These are phyloP conservation scores for Drymodes brunneopygia DNA, from an alignment of 2,113 vertebrate species.

Conservation along the genomic window DNA sequence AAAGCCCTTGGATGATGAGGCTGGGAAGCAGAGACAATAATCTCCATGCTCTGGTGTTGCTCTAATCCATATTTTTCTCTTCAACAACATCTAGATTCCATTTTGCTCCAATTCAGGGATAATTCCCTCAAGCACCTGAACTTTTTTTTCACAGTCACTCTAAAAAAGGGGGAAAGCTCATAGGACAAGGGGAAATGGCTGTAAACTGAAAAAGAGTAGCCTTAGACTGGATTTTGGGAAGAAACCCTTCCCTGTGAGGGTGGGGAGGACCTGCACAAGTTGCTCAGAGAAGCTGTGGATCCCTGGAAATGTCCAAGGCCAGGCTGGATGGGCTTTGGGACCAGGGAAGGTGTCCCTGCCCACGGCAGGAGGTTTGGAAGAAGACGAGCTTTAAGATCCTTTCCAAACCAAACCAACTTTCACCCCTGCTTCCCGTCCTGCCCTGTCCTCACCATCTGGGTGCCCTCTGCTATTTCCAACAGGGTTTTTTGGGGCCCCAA, in stretches of 20 bases:
- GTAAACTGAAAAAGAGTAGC: neutral
- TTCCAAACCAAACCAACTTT: neutral
- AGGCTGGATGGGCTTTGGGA: rapidly evolving
- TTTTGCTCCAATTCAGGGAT: neutral
- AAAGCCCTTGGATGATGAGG: neutral
- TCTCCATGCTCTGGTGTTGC: neutral
- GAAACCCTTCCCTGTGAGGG: neutral
- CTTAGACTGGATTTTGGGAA: neutral
- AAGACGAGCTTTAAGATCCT: neutral
- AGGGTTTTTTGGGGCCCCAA: neutral
- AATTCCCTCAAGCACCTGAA: neutral
- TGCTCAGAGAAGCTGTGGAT: neutral
- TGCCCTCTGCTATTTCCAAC: neutral
- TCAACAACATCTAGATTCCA: neutral
- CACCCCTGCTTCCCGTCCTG: neutral
- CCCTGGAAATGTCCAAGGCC: neutral
- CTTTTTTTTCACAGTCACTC: neutral
- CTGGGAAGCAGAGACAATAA: neutral
- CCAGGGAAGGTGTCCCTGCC: neutral
- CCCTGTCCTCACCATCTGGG: neutral
- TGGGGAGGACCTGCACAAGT: neutral
- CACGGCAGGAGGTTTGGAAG: neutral
- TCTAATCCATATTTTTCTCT: neutral
- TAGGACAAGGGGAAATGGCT: neutral
- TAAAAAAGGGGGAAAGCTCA: neutral